phyloP scores from a whole-genome alignment of 1,140 invertebrate species.

The Hyles vespertilio region DNA sequence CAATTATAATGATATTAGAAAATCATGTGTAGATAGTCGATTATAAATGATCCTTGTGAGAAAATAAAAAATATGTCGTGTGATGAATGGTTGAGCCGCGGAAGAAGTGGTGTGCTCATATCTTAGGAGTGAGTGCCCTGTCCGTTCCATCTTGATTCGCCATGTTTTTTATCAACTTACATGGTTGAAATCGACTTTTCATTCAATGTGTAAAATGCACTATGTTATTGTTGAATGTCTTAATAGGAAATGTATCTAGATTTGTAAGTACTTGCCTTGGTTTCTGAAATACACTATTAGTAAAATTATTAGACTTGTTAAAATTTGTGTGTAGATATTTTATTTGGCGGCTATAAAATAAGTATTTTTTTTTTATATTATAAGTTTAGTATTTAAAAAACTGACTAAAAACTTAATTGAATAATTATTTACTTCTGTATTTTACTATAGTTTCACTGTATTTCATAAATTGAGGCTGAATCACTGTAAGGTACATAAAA shows the following conservation, averaged over 20 bases:
- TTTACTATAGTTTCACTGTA: not conserved
- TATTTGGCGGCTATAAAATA: not conserved
- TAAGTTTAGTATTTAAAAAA: too few relatives aligned
- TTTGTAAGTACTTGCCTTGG: slow-evolving; percentile 16
- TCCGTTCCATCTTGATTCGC: slow-evolving; percentile 3
- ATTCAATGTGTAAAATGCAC: slow-evolving; percentile 18
- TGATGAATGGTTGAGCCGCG: slow-evolving; percentile 6
- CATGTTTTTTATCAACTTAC: too few relatives aligned
- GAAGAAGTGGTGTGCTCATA: not conserved
- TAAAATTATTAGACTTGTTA: not conserved
- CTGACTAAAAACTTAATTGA: too few relatives aligned
- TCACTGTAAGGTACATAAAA: slow-evolving; percentile 66
- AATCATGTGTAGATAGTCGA: not conserved
- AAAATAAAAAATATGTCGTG: slow-evolving; percentile 6
- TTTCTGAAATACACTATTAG: slow-evolving; percentile 27
- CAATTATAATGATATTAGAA: slow-evolving; percentile 1
- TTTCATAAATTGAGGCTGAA: slow-evolving; percentile 46
- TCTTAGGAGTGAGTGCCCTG: not conserved
- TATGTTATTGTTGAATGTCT: slow-evolving; percentile 31
- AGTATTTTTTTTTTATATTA: not conserved
- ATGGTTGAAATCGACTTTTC: slow-evolving; percentile 13
- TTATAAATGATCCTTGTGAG: not conserved
- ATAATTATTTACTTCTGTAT: too few relatives aligned
- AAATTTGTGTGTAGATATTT: not conserved
- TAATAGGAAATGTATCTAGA: slow-evolving; percentile 24